Percentiles rank a stretch among this genome's conserved stretches.
These are phyloP conservation scores for Amblyjoppa fuscipennis DNA, from an alignment of 2,888 invertebrate species.

Conservation along the genomic window DNA sequence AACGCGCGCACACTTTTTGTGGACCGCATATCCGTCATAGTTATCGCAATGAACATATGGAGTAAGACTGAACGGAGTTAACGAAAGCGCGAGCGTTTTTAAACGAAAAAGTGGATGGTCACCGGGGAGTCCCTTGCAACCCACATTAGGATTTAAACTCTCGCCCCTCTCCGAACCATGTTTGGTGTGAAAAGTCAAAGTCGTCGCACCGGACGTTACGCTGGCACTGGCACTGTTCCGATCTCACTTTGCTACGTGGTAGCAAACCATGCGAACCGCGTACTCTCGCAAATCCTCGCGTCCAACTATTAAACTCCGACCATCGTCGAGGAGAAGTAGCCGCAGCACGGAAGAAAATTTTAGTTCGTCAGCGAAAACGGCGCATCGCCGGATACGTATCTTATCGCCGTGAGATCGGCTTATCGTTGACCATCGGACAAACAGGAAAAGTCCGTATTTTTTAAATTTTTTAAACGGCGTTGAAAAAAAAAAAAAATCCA, in stretches of 20 bases:
- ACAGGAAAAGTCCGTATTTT: neutral
- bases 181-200: constrained; percentile 24
- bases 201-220: constrained; percentile 42
- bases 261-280: neutral
- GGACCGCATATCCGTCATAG: constrained; percentile 35
- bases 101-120: constrained; percentile 74
- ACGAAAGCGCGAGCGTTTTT: constrained; percentile 73
- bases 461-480: constrained; percentile 2
- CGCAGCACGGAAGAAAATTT: neutral
- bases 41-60: constrained; percentile 62
- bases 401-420: constrained; percentile 14
- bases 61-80: constrained; percentile 72
- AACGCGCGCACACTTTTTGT: constrained; percentile 34
- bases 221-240: neutral
- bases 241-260: constrained; percentile 6
- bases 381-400: constrained; percentile 3
- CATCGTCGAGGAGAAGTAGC: neutral
- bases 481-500: neutral
- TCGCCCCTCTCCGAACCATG: constrained; percentile 67
- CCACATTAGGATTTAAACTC: constrained; percentile 73
- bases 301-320: neutral
- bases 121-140: constrained; percentile 77
- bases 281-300: constrained; percentile 6
- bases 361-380: neutral
- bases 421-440: constrained; percentile 16